These are phyloP conservation scores for Cantharis lateralis DNA, from an alignment of 2,888 invertebrate genomes.

Conservation along the genomic window DNA sequence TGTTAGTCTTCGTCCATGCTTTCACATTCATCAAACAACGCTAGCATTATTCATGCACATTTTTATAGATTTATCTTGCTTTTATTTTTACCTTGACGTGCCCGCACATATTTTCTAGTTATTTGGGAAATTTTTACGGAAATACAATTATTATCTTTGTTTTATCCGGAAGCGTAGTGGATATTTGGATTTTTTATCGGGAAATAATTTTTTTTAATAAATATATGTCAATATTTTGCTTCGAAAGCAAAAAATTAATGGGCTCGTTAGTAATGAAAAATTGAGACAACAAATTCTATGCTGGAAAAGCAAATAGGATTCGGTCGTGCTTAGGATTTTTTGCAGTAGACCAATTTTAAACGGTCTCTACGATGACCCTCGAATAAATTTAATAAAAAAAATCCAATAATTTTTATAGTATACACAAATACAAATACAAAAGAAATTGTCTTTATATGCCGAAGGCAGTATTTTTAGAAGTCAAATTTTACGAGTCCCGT, in stretches of 20 bases:
- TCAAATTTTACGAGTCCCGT: too few species aligned
- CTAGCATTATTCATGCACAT: not conserved
- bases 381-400: not conserved
- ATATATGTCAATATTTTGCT: not conserved
- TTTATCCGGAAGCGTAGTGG: not conserved
- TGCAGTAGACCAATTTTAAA: not conserved
- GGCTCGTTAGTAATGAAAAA: not conserved
- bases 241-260: not conserved
- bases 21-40: not conserved
- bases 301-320: not conserved
- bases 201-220: not conserved
- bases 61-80: not conserved
- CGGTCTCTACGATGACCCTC: not conserved
- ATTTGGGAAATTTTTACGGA: not conserved
- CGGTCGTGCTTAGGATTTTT: not conserved
- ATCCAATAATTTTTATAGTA: too few species aligned
- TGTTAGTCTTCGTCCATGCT: not conserved
- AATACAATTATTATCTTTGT: not conserved
- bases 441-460: too few species aligned
- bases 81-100: not conserved
- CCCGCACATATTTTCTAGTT: not conserved
- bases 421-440: too few species aligned
- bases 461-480: too few species aligned
- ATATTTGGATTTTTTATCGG: not conserved
- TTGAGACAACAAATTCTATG: not conserved